These are phyloP conservation scores for Chrysogorgia sp. DNA, from an alignment of 92 coral and sea anemone species.

Conservation along the genomic window DNA sequence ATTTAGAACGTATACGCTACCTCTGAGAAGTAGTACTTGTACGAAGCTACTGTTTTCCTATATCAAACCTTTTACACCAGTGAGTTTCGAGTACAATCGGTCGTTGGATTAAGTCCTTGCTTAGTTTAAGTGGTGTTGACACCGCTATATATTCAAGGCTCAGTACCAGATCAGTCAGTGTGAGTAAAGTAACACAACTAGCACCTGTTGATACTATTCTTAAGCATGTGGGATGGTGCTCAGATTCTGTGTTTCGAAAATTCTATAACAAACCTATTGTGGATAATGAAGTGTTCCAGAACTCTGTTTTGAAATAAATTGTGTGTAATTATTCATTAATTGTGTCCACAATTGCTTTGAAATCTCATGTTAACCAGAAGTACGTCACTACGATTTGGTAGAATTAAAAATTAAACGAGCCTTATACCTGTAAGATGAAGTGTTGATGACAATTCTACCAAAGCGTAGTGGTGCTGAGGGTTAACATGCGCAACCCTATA, in stretches of 20 bases:
- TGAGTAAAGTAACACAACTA: conserved; percentile 23
- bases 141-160: conserved; percentile 34
- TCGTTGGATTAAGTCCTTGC: conserved; percentile 44
- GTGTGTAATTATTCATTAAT: too few species aligned
- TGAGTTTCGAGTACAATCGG: conserved; percentile 42
- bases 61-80: conserved; percentile 41
- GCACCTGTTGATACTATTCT: conserved; percentile 39
- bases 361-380: conserved; percentile 21
- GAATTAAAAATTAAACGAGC: too few species aligned
- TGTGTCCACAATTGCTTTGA: conserved; percentile 6
- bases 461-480: too few species aligned
- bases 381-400: conserved; percentile 4
- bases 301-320: conserved; percentile 52
- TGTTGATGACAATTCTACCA: too few species aligned
- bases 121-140: conserved; percentile 44
- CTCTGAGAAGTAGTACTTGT: conserved; percentile 33
- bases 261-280: conserved; percentile 54
- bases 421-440: too few species aligned
- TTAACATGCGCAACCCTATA: too few species aligned
- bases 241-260: conserved; percentile 38
- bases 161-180: conserved; percentile 43
- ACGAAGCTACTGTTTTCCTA: conserved; percentile 54
- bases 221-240: conserved; percentile 49
- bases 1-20: conserved; percentile 1
- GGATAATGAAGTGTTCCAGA: conserved; percentile 9